Evolutionary conservation across 2,888 invertebrate species (phyloP).

Genomic region (Ormyrus labotus): DNA sequence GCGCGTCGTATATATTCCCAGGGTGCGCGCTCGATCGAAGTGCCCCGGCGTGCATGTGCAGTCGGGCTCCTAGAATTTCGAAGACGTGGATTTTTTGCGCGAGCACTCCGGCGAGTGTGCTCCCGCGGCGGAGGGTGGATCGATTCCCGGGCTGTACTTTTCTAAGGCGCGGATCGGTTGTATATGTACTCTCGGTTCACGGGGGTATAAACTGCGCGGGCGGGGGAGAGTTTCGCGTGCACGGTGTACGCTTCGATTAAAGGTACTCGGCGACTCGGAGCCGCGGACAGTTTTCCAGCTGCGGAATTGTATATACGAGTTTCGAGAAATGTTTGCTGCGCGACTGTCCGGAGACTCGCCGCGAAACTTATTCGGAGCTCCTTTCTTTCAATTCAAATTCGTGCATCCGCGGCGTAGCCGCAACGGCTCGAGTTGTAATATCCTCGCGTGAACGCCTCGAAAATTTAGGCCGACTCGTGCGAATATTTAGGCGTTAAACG

Average conservation of each 20-base stretch:
- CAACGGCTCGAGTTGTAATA: neutral
- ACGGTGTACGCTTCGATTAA: too few species aligned
- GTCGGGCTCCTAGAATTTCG: neutral
- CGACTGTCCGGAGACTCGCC: neutral
- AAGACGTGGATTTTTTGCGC: too few species aligned
- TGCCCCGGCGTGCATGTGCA: neutral
- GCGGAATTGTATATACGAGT: neutral
- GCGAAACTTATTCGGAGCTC: too few species aligned
- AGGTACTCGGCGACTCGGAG: too few species aligned
- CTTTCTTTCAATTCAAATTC: too few species aligned
- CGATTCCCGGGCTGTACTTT: slow-evolving; percentile 1
- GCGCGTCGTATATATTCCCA: too few species aligned
- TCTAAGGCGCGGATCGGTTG: slow-evolving; percentile 5
- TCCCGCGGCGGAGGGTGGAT: neutral
- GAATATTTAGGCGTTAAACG: slow-evolving; percentile 59
- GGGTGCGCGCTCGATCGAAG: too few species aligned
- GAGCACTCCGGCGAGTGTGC: neutral
- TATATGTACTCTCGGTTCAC: neutral
- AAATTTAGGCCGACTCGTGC: slow-evolving; percentile 61
- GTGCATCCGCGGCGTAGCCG: neutral
- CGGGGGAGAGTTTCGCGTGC: too few species aligned
- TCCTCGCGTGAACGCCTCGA: slow-evolving; percentile 31
- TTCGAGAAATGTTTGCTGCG: neutral
- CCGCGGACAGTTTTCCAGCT: neutral
- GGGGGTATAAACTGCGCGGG: too few species aligned